Percentiles rank a stretch among this genome's conserved stretches.
Conservation (phyloP, 2,888 invertebrate genomes). For the Microctonus brassicae region DNA sequence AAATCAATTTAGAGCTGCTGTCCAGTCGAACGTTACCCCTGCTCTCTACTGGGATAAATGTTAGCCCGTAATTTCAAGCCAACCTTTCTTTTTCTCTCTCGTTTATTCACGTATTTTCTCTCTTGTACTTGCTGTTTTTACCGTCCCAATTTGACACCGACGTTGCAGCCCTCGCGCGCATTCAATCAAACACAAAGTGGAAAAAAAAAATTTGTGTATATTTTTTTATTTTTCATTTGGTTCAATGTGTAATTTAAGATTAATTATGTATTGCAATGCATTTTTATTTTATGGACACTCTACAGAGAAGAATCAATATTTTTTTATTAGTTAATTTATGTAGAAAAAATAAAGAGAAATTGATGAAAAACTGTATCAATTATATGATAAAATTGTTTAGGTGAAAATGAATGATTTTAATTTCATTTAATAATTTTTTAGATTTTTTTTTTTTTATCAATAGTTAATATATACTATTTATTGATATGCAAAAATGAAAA, state of each 20-base stretch:
- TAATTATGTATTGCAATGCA: not conserved
- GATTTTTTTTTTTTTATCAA: not conserved
- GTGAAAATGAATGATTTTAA: not conserved
- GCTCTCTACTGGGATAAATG: constrained; percentile 62
- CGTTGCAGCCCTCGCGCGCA: constrained; percentile 27
- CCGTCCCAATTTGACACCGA: constrained; percentile 61
- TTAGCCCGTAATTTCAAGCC: constrained; percentile 67
- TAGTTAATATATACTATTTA: not conserved
- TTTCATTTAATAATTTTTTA: not conserved
- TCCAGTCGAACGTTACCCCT: constrained; percentile 64
- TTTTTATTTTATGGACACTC: not conserved
- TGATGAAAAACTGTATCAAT: not conserved
- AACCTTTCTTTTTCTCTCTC: constrained; percentile 32
- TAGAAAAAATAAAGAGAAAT: constrained; percentile 20
- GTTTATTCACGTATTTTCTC: not conserved
- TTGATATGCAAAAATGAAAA: not conserved
- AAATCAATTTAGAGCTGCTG: constrained; percentile 68
- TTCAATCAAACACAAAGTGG: constrained; percentile 3
- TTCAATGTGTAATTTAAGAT: constrained; percentile 16
- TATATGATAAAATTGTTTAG: too few species aligned
- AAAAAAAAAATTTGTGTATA: constrained; percentile 25
- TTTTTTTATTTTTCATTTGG: not conserved
- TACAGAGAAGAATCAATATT: constrained; percentile 20
- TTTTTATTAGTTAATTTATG: constrained; percentile 39
- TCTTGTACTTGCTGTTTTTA: constrained; percentile 37